A percentile compares a stretch with the other conserved stretches of the same genome.
Conservation (phyloP, 2,113 vertebrate species). For the Hypomesus transpacificus region DNA sequence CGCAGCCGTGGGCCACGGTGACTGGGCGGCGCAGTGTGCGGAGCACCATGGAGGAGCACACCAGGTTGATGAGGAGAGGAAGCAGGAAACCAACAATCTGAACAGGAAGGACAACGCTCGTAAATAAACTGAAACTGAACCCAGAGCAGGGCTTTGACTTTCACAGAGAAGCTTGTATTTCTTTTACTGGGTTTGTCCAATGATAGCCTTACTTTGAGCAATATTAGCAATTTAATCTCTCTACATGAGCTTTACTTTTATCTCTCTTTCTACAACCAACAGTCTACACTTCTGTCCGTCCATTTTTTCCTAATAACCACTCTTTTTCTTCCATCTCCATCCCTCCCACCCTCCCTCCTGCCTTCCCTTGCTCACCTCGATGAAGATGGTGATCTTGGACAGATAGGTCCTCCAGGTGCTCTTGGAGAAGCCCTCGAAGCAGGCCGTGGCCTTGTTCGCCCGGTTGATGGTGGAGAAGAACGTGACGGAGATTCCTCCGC, state of each 20-base stretch:
- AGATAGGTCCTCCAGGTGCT: constrained; percentile 94
- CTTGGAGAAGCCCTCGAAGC: constrained; percentile 96
- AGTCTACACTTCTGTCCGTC: no score
- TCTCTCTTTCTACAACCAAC: no score
- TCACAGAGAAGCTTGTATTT: background rate
- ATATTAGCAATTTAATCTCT: no score
- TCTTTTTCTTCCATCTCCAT: background rate
- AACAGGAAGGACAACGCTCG: background rate
- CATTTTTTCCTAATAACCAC: no score
- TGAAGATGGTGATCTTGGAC: constrained; percentile 98
- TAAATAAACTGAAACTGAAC: background rate
- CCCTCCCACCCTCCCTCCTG: background rate
- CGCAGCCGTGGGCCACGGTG: constrained; percentile 85
- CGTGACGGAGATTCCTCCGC: constrained; percentile 91
- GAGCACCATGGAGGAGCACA: constrained; percentile 92
- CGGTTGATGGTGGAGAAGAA: constrained; percentile 94
- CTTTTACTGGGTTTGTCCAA: background rate
- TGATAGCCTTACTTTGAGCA: no score
- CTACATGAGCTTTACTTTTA: no score
- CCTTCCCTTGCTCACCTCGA: constrained; percentile 78
- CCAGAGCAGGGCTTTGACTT: background rate
- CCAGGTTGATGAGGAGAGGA: constrained; percentile 87
- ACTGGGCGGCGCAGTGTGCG: constrained; percentile 86
- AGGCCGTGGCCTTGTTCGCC: constrained; percentile 84
- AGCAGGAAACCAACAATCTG: constrained; percentile 89